Evolutionary conservation across 2,113 vertebrate species (phyloP), one percentile per base, ranked within the genome.

Genomic region (Scophthalmus maximus): DNA sequence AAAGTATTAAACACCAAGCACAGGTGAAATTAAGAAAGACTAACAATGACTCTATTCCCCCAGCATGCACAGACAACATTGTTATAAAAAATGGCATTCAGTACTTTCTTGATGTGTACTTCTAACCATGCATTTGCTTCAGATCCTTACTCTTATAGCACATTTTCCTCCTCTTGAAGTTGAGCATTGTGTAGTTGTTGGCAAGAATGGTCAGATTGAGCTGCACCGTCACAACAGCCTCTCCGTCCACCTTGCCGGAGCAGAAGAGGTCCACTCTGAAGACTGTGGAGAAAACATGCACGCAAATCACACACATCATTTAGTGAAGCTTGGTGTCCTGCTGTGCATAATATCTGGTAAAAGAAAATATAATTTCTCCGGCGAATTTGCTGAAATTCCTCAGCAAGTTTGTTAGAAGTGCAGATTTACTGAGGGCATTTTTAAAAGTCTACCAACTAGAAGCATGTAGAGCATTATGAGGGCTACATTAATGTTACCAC

Each of bases 151-250:
- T 95, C 94, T 94, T 96, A 86, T 96, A 96, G 93, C 98, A 99
- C 95, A 98, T 97, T 98, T 99, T 99, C 96, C 98, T 98, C 82
- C 98, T 95, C 91, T 98, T 99, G 93, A 99, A 99, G 92, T 98
- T 98, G 76, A 99, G 94, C 80, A 98, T 95, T 96, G 97, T 99
- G 91, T 98, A 97, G 92, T 99, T 98, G 95, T 97, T 96, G 36
- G 95, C 92, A 40, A 94, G 93, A 68, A 95, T 87, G 69, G 97
- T 98, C 86, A 99, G 92, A 87, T 98, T 99, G 88, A 99, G 96
- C 92, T 98, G 97, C 93, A 99, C 95, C 0, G 96, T 92, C 73
- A 98, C 88, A 72, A 95, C 93, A 53, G 97, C 96, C 56, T 99
- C 98, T 44, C 94, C 95, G 73, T 98, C 97, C 15, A 98, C 91